A percentile compares a stretch with the other conserved stretches of the same genome.
Conservation (phyloP, 2,888 invertebrate genomes). For the Netelia melanura region DNA sequence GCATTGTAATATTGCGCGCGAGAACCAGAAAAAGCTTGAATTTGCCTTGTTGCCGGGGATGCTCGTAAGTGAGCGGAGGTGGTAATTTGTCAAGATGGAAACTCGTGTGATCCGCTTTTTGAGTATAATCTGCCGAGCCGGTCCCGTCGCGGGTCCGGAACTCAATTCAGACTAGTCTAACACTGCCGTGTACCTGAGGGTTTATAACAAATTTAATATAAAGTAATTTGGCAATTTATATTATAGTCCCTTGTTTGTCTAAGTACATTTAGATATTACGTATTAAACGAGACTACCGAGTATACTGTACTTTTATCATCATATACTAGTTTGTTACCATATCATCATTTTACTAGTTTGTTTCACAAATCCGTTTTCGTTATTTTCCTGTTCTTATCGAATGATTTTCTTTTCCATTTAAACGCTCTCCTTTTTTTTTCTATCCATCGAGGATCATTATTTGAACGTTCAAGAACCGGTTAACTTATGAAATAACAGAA, state of each 20-base stretch:
- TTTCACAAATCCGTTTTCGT: constrained; percentile 72
- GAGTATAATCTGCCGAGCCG: constrained; percentile 91
- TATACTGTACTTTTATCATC: constrained; percentile 24
- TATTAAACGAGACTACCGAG: no score
- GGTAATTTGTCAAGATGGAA: constrained; percentile 88
- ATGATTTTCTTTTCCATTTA: constrained; percentile 20
- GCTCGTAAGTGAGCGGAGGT: constrained; percentile 84
- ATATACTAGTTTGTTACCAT: no score
- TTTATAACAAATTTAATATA: no score
- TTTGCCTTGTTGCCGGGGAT: constrained; percentile 86
- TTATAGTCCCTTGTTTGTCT: not conserved
- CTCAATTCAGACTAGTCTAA: constrained; percentile 96
- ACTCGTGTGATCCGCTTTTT: constrained; percentile 90
- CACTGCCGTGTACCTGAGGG: constrained; percentile 86
- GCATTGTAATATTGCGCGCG: constrained; percentile 88
- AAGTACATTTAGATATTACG: not conserved
- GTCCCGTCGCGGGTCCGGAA: constrained; percentile 86
- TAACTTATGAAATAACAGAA: not conserved
- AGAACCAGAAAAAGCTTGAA: constrained; percentile 91
- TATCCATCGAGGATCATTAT: constrained; percentile 18
- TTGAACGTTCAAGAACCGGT: not conserved
- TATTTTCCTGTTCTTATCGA: constrained; percentile 38
- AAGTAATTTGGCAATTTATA: no score
- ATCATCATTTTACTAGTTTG: constrained; percentile 71
- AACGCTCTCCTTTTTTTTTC: constrained; percentile 7